These are phyloP conservation scores for Matsumurasca onukii DNA, from an alignment of 1,140 invertebrate genomes.

Conservation along the genomic window DNA sequence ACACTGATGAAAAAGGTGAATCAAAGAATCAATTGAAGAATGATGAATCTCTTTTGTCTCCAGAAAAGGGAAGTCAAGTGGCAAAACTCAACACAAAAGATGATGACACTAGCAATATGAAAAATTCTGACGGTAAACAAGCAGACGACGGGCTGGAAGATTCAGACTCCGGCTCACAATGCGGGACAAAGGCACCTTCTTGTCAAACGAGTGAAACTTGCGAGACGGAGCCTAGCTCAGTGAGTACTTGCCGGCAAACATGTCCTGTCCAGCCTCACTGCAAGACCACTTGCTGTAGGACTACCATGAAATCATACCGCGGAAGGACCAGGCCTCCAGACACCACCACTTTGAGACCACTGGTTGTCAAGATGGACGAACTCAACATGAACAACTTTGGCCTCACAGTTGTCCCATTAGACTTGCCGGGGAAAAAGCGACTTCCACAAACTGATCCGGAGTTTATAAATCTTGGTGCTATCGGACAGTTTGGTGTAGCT, in stretches of 20 bases:
- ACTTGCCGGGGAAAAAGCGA: neutral
- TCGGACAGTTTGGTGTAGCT: constrained; percentile 13
- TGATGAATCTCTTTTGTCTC: neutral
- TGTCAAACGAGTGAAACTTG: too few relatives aligned
- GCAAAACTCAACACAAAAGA: neutral
- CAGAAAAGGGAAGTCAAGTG: neutral
- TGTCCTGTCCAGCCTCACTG: neutral
- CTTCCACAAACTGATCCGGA: constrained; percentile 25
- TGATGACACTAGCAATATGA: neutral
- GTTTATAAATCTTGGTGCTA: constrained; percentile 16
- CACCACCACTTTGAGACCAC: neutral
- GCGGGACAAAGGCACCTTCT: too few relatives aligned
- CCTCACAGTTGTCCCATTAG: constrained; percentile 22
- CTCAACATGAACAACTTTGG: constrained; percentile 24
- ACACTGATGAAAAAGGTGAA: neutral
- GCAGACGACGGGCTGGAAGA: neutral
- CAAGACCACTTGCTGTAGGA: constrained; percentile 13
- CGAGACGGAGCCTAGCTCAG: too few relatives aligned
- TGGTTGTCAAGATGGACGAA: neutral
- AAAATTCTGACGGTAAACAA: neutral
- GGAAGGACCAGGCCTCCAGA: neutral
- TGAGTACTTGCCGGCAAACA: neutral
- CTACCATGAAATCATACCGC: neutral
- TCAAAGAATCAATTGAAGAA: neutral
- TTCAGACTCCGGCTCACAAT: too few relatives aligned